Conservation (phyloP, 1,140 invertebrate genomes). For the Spodoptera frugiperda region DNA sequence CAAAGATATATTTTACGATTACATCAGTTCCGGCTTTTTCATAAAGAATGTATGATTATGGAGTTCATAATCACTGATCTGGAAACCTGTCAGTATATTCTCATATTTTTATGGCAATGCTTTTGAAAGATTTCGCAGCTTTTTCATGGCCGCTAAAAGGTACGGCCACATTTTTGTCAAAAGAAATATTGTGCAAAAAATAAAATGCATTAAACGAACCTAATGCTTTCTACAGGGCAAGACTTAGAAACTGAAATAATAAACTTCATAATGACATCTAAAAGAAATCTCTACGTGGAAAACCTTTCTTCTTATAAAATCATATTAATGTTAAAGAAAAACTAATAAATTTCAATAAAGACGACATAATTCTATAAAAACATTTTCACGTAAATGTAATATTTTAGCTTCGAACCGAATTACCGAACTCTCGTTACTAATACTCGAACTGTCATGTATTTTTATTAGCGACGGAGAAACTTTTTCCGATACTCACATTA, state of each 20-base stretch:
- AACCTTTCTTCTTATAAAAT: constrained; percentile 1
- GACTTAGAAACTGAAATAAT: background rate
- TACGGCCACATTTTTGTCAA: too few relatives aligned
- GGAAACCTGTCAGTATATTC: constrained; percentile 16
- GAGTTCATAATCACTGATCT: constrained; percentile 25
- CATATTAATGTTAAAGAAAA: constrained; percentile 12
- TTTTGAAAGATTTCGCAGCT: background rate
- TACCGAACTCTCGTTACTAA: constrained; percentile 46
- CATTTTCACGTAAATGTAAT: constrained; percentile 32
- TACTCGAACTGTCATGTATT: constrained; percentile 57
- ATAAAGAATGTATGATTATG: constrained; percentile 24
- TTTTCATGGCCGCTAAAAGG: background rate
- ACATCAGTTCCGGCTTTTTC: constrained; percentile 30
- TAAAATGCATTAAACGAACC: too few relatives aligned
- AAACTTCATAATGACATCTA: background rate
- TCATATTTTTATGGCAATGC: constrained; percentile 2
- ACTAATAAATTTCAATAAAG: constrained; percentile 8
- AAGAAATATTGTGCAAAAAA: too few relatives aligned
- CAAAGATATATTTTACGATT: background rate
- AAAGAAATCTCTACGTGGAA: background rate
- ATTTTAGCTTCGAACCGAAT: constrained; percentile 32
- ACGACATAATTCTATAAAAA: constrained; percentile 16
- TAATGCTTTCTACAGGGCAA: background rate
- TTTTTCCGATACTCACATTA: constrained; percentile 64
- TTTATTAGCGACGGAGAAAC: constrained; percentile 54